Evolutionary conservation across 2,113 vertebrate species (phyloP).

Genomic region (Urocolius indicus): DNA sequence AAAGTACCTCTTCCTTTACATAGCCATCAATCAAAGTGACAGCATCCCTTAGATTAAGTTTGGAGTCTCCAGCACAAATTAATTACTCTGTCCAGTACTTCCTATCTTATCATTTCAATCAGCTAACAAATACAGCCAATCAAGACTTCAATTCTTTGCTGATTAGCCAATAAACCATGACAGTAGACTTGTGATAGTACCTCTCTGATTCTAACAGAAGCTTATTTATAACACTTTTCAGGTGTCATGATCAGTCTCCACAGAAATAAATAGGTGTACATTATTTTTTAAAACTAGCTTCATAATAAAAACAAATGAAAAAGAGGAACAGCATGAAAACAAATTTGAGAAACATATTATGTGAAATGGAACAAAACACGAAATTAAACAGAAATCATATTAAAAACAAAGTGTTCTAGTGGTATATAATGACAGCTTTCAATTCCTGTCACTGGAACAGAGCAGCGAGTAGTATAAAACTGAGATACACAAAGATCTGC

Average conservation of each 20-base stretch:
- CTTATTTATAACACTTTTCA: slow-evolving; percentile 43
- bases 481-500: background rate
- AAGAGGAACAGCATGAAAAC: background rate
- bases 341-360: background rate
- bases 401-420: background rate
- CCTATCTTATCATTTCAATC: slow-evolving; percentile 89
- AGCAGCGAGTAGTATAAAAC: background rate
- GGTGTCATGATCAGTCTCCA: background rate
- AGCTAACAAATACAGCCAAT: slow-evolving; percentile 91
- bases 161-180: slow-evolving; percentile 82
- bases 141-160: slow-evolving; percentile 93
- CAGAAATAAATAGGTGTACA: background rate
- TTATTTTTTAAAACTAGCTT: background rate
- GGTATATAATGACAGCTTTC: background rate
- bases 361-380: background rate
- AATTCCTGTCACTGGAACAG: background rate
- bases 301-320: background rate
- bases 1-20: slow-evolving; percentile 72
- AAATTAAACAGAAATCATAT: background rate
- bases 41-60: slow-evolving; percentile 82
- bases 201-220: slow-evolving; percentile 22
- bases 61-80: slow-evolving; percentile 87
- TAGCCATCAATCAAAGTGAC: slow-evolving; percentile 90
- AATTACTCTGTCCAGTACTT: slow-evolving; percentile 92
- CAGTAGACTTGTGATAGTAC: slow-evolving; percentile 47